phyloP scores from a whole-genome alignment of 2,888 invertebrate genomes.

The Griposia aprilina region DNA sequence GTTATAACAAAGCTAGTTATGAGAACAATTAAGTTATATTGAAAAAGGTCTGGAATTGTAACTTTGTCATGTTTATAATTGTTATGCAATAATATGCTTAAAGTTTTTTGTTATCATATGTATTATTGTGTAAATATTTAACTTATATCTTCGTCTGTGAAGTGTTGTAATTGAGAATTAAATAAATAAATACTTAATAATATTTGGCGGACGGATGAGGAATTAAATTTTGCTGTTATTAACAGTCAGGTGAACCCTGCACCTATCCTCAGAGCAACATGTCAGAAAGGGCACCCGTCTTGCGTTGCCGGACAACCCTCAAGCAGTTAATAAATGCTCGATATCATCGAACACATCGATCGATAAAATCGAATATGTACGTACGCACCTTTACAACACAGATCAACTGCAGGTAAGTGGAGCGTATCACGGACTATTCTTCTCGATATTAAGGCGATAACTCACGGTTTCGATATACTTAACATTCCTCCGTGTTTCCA shows the following conservation, averaged over 20 bases:
- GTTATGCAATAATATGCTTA: too few species aligned
- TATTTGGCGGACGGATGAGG: background rate
- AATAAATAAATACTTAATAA: too few species aligned
- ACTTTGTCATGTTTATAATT: too few species aligned
- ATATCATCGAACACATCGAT: background rate
- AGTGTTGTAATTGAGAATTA: background rate
- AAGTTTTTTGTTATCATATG: too few species aligned
- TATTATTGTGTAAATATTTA: too few species aligned
- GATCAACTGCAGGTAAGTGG: conserved; percentile 63
- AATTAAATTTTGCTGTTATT: background rate
- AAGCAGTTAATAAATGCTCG: background rate
- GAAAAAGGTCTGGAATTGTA: too few species aligned
- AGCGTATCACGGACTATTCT: conserved; percentile 66
- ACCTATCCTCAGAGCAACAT: background rate
- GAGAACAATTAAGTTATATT: too few species aligned
- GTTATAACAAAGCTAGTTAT: background rate
- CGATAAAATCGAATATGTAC: conserved; percentile 22
- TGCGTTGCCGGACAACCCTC: background rate
- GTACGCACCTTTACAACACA: conserved; percentile 50
- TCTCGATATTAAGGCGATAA: conserved; percentile 62
- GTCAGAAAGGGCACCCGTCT: background rate
- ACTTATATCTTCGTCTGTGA: background rate
- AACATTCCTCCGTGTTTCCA: conserved; percentile 60
- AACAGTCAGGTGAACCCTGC: background rate
- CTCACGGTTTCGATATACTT: conserved; percentile 59